phyloP scores from a whole-genome alignment of 2,888 invertebrate species.

The Drosophila mercatorum region DNA sequence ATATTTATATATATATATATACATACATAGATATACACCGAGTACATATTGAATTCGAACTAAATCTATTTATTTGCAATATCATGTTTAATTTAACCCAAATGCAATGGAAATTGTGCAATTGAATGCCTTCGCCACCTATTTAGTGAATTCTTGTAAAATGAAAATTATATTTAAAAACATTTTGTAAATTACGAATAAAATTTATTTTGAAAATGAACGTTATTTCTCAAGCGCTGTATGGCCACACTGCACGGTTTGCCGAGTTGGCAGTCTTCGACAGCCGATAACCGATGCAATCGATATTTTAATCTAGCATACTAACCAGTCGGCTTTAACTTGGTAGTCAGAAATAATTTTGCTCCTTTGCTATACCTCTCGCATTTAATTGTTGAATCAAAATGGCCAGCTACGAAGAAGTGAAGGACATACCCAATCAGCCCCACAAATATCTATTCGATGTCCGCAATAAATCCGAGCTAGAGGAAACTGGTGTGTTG shows the following conservation, averaged over 20 bases:
- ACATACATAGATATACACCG: slow-evolving; percentile 5
- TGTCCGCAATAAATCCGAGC: slow-evolving; percentile 90
- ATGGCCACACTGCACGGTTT: slow-evolving; percentile 11
- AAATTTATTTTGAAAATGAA: slow-evolving; percentile 44
- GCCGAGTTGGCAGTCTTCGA: not conserved
- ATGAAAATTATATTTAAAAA: slow-evolving; percentile 54
- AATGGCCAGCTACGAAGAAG: slow-evolving; percentile 85
- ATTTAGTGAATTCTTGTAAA: slow-evolving; percentile 76
- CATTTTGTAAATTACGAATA: slow-evolving; percentile 65
- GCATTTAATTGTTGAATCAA: not conserved
- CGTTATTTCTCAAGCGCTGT: not conserved
- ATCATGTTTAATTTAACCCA: slow-evolving; percentile 48
- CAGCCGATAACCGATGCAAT: not conserved
- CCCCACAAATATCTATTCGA: slow-evolving; percentile 88
- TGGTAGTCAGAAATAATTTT: slow-evolving; percentile 1
- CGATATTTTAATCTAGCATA: slow-evolving; percentile 19
- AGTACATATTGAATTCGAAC: slow-evolving; percentile 43
- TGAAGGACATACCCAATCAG: slow-evolving; percentile 85
- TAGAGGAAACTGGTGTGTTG: slow-evolving; percentile 89
- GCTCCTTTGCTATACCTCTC: not conserved
- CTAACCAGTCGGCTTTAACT: slow-evolving; percentile 21
- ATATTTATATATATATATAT: slow-evolving; percentile 17
- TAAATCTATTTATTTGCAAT: slow-evolving; percentile 66
- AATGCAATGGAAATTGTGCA: slow-evolving; percentile 64
- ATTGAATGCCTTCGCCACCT: slow-evolving; percentile 62